Evolutionary conservation across 2,888 invertebrate genomes (phyloP).

Genomic region (Dorcus hopei): DNA sequence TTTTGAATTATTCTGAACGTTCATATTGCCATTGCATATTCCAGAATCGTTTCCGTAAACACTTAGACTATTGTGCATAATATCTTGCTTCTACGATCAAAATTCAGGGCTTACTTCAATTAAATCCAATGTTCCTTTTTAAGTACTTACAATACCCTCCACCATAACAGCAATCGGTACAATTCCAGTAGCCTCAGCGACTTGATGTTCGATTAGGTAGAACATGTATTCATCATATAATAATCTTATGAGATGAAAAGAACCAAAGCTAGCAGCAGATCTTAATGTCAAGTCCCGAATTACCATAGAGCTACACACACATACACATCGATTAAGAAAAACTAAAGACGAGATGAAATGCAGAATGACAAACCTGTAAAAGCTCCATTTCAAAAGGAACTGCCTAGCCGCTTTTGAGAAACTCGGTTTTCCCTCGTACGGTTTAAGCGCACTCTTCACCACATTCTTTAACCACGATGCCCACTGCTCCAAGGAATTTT

Average conservation of each 20-base stretch:
- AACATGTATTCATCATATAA: conserved; percentile 99
- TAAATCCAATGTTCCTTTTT: background rate
- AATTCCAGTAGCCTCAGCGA: conserved; percentile 84
- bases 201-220: conserved; percentile 95
- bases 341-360: conserved; percentile 1
- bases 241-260: conserved; percentile 95
- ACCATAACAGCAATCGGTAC: conserved; percentile 94
- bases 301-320: conserved; percentile 80
- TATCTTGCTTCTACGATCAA: conserved; percentile 45
- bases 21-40: conserved; percentile 34
- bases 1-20: conserved; percentile 31
- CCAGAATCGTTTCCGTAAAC: conserved; percentile 40
- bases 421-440: conserved; percentile 78
- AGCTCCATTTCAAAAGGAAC: conserved; percentile 97
- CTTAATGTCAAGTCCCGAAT: conserved; percentile 94
- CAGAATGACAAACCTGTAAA: conserved; percentile 71
- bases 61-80: conserved; percentile 42
- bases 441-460: conserved; percentile 84
- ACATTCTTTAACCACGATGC: conserved; percentile 95
- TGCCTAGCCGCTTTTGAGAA: conserved; percentile 85
- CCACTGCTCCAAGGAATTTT: conserved; percentile 95
- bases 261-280: conserved; percentile 97
- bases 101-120: conserved; percentile 2
- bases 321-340: conserved; percentile 19
- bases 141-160: conserved; percentile 57